phyloP scores from a whole-genome alignment of 2,888 invertebrate species.

The Caenorhabditis sinica region DNA sequence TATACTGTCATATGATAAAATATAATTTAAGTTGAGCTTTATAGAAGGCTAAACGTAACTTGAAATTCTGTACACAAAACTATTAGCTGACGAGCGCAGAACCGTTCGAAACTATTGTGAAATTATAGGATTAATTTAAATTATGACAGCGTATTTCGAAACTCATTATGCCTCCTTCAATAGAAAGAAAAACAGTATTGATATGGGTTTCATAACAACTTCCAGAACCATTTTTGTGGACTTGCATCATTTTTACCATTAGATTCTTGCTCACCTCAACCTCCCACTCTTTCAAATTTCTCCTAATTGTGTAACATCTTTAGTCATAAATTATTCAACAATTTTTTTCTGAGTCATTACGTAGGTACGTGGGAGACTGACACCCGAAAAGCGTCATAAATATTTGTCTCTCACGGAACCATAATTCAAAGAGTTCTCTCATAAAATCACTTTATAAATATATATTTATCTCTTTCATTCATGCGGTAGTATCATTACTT shows the following conservation, averaged over 20 bases:
- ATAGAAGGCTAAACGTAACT: too few relatives aligned
- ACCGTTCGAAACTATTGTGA: too few relatives aligned
- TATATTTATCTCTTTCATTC: background rate
- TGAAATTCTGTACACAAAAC: too few relatives aligned
- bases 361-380: conserved; percentile 7
- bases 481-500: too few relatives aligned
- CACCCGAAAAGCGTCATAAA: conserved; percentile 8
- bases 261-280: background rate
- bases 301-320: background rate
- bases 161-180: background rate
- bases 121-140: background rate
- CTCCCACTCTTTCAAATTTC: background rate
- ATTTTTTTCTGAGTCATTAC: conserved; percentile 22
- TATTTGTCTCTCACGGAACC: conserved; percentile 11
- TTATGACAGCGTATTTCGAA: conserved; percentile 15
- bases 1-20: background rate
- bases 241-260: background rate
- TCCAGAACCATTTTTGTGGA: background rate
- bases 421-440: background rate
- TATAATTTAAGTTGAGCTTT: background rate
- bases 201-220: conserved; percentile 10
- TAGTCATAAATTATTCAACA: conserved; percentile 1
- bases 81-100: too few relatives aligned
- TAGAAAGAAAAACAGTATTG: conserved; percentile 14
- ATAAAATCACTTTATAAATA: background rate